Evolutionary conservation across 2,888 invertebrate species (phyloP).

Genomic region (Tipula vernalis): DNA sequence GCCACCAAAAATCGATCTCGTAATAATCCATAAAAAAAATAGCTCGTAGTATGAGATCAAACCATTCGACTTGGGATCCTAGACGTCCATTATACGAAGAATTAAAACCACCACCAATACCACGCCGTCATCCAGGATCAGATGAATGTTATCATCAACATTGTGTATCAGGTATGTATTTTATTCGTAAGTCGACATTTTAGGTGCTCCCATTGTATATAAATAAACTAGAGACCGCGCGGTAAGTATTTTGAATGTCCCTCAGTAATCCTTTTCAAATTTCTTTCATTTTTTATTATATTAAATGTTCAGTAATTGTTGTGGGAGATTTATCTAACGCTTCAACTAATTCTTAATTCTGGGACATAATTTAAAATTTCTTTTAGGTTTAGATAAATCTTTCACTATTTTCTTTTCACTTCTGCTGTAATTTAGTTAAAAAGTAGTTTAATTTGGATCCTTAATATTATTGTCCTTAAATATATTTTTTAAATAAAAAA

Average conservation of each 20-base stretch:
- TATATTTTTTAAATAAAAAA: neutral
- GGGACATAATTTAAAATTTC: neutral
- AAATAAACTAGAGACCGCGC: neutral
- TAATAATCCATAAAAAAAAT: constrained; percentile 16
- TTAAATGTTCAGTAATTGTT: neutral
- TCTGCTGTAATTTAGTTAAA: neutral
- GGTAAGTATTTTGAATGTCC: neutral
- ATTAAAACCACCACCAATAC: constrained; percentile 56
- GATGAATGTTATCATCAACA: constrained; percentile 33
- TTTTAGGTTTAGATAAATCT: neutral
- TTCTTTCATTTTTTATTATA: neutral
- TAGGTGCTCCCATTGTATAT: neutral
- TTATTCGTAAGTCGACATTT: neutral
- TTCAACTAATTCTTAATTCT: neutral
- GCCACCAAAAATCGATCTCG: neutral
- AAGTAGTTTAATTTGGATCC: neutral
- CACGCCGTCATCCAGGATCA: constrained; percentile 28
- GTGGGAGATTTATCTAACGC: neutral
- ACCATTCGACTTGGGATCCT: constrained; percentile 79
- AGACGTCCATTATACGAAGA: constrained; percentile 82
- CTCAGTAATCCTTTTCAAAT: neutral
- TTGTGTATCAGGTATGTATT: constrained; percentile 30
- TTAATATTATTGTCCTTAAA: neutral
- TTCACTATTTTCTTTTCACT: neutral
- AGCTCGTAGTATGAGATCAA: constrained; percentile 34